phyloP scores from a whole-genome alignment of 2,888 invertebrate species.

The Scaptomyza parva region DNA sequence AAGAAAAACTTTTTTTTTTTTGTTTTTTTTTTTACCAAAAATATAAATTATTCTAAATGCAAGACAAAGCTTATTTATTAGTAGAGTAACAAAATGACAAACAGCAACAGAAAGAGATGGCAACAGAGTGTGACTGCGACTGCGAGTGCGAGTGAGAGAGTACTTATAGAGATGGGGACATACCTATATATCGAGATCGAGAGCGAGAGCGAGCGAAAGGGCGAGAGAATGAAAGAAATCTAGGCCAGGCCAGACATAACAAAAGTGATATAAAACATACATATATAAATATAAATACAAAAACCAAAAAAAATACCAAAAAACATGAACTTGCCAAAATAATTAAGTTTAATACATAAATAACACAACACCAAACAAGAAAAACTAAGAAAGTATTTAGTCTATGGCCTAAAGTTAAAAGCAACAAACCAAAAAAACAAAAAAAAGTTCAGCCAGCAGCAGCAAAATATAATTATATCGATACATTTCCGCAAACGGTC shows the following conservation, averaged over 20 bases:
- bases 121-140: slow-evolving; percentile 9
- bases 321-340: slow-evolving; percentile 73
- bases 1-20: slow-evolving; percentile 51
- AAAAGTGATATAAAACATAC: slow-evolving; percentile 71
- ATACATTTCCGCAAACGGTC: too few relatives aligned
- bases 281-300: slow-evolving; percentile 50
- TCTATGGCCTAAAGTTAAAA: slow-evolving; percentile 42
- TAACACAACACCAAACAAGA: slow-evolving; percentile 16
- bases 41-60: slow-evolving; percentile 57
- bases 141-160: slow-evolving; percentile 9
- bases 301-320: slow-evolving; percentile 39
- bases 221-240: slow-evolving; percentile 29
- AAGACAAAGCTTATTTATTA: slow-evolving; percentile 67
- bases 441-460: slow-evolving; percentile 56
- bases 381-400: slow-evolving; percentile 33
- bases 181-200: neutral
- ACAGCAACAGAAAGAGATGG: slow-evolving; percentile 14
- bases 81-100: slow-evolving; percentile 46
- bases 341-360: slow-evolving; percentile 66
- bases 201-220: slow-evolving; percentile 4
- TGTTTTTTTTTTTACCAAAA: slow-evolving; percentile 68
- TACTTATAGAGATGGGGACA: neutral
- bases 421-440: neutral
- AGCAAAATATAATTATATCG: slow-evolving; percentile 29
- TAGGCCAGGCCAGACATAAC: slow-evolving; percentile 57